Evolutionary conservation across 1,140 invertebrate species (phyloP).

Genomic region (Artemia franciscana): DNA sequence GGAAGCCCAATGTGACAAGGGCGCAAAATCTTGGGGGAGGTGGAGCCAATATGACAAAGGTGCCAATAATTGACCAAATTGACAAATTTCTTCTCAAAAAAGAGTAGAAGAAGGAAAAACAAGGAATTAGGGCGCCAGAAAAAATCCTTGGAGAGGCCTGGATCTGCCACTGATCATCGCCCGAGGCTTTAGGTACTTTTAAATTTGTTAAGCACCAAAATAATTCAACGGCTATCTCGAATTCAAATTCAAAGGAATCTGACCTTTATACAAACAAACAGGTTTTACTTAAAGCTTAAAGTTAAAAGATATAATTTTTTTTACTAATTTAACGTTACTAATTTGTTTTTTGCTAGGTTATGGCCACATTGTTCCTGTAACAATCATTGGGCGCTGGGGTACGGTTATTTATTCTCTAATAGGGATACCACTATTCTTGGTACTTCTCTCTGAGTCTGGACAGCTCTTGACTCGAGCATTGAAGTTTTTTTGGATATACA

Average conservation of each 20-base stretch:
- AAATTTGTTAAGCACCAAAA: too few species aligned
- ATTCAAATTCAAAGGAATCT: slow-evolving; percentile 14
- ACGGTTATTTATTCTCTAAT: slow-evolving; percentile 84
- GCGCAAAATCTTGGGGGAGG: too few species aligned
- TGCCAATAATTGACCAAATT: too few species aligned
- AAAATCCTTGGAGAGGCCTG: too few species aligned
- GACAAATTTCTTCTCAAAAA: too few species aligned
- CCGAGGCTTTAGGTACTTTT: too few species aligned
- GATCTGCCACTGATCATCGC: too few species aligned
- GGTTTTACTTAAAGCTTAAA: not conserved
- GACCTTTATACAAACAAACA: not conserved
- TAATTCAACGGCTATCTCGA: too few species aligned
- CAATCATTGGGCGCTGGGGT: slow-evolving; percentile 50
- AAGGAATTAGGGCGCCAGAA: too few species aligned
- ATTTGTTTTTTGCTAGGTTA: slow-evolving; percentile 42
- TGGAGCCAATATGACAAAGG: too few species aligned
- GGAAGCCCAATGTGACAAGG: too few species aligned
- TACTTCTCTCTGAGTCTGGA: slow-evolving; percentile 72
- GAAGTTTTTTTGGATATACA: slow-evolving; percentile 76
- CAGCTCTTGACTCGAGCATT: slow-evolving; percentile 75
- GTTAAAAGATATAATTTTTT: not conserved
- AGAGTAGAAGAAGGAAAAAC: too few species aligned
- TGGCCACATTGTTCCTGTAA: slow-evolving; percentile 73
- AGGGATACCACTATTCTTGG: slow-evolving; percentile 78
- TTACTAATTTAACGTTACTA: not conserved